Base-by-base conservation (phyloP, 1,140 invertebrate species). In the Hypothenemus hampei region DNA sequence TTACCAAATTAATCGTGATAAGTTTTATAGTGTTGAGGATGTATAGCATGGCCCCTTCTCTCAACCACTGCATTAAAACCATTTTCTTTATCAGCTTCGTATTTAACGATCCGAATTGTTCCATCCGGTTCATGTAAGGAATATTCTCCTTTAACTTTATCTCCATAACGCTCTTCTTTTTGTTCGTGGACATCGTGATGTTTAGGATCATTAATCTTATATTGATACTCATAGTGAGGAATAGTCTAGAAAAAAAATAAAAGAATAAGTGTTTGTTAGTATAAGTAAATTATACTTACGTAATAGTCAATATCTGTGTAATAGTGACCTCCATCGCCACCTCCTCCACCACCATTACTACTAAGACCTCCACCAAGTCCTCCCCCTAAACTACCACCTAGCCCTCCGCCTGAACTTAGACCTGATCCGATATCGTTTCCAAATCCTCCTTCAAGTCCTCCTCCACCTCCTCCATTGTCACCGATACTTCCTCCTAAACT, bases 21-120 rank as follows among this genome's bases (percentile, higher is more conserved):
- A 6, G 45, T 48, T 20, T 48, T 48, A 31, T 48, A 48, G 10
- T 48, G 29, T 23, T 50, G 48, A n/a, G 48, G 48, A 20, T 50
- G 48, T 11, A 37, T 20, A 13, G 56, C 45, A 15, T 47, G 54
- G 4, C 47, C 40, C 22, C 45, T 46, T 49, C 51, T 48, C 18
- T 35, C 36, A 15, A 60, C 58, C 3, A 60, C 44, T 58, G 78
- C 78, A 63, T 79, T 79, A 67, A 81, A 81, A 0, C 78, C 78
- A 20, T 50, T 50, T 74, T 54, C 77, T 55, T 77, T 73, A 60
- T 80, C 78, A 0, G 78, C 77, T 50, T 77, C 75, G 69, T 81
- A 81, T 63, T 78, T 74, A 5, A 80, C 79, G 13, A 78, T 72
- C 19, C 79, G 71, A 53, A 77, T 76, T 13, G 78, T 79, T 7